These are phyloP conservation scores for Pollenia angustigena DNA, from an alignment of 2,888 invertebrate species.

Conservation along the genomic window DNA sequence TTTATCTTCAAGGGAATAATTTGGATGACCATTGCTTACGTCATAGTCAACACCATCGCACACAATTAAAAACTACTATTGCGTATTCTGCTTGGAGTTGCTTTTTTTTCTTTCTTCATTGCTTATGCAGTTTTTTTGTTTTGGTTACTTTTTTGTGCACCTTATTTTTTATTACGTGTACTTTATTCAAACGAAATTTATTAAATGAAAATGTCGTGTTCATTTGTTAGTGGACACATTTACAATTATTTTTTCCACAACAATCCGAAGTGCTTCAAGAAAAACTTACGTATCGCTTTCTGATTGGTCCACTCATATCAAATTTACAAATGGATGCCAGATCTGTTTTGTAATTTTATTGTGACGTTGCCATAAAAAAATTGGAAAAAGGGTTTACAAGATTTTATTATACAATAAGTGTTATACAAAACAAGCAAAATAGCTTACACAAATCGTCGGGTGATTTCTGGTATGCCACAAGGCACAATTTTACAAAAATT, in stretches of 20 bases:
- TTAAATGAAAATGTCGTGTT: constrained; percentile 58
- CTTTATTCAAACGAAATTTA: constrained; percentile 48
- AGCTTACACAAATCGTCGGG: too few species aligned
- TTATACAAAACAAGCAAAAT: too few species aligned
- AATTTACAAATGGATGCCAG: neutral
- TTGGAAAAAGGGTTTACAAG: neutral
- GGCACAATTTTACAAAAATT: too few species aligned
- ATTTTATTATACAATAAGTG: too few species aligned
- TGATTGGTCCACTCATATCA: constrained; percentile 61
- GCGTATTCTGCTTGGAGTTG: constrained; percentile 75
- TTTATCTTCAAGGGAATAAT: constrained; percentile 59
- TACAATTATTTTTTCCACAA: constrained; percentile 23
- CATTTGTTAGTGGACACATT: constrained; percentile 57
- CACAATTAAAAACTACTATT: constrained; percentile 32
- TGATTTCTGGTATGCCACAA: too few species aligned
- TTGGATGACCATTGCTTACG: constrained; percentile 50
- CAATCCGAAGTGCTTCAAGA: constrained; percentile 9
- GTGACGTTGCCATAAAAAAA: neutral
- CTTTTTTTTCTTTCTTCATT: constrained; percentile 70
- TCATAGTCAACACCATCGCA: constrained; percentile 38
- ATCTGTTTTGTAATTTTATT: neutral
- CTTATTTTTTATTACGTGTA: constrained; percentile 68
- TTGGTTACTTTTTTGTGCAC: constrained; percentile 23
- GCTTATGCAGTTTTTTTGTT: constrained; percentile 52
- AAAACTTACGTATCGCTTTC: constrained; percentile 48